These are phyloP conservation scores for Pocillopora meandrina DNA, from an alignment of 92 coral and sea anemone genomes.

Conservation along the genomic window DNA sequence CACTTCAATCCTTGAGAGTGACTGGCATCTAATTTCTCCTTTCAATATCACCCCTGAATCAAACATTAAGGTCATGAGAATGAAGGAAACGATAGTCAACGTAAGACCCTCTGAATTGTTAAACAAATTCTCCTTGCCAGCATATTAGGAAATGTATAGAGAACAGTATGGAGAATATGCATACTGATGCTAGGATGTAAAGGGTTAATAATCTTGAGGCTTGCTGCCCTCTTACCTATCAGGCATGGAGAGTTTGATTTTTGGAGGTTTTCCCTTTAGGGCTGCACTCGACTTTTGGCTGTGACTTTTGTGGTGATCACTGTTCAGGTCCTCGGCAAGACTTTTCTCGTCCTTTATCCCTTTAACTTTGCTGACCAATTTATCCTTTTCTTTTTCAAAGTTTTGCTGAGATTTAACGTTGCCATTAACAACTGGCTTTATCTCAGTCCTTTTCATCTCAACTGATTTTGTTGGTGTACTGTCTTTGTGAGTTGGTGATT, in stretches of 20 bases:
- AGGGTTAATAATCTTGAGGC: background rate
- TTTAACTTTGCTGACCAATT: conserved; percentile 1
- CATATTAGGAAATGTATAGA: too few relatives aligned
- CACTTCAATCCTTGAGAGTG: too few relatives aligned
- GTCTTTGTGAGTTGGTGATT: background rate
- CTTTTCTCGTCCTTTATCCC: conserved; percentile 14
- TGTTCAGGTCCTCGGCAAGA: background rate
- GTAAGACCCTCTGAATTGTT: too few relatives aligned
- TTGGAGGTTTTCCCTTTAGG: conserved; percentile 34
- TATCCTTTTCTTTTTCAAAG: conserved; percentile 23
- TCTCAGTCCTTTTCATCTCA: conserved; percentile 8
- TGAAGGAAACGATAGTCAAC: too few relatives aligned
- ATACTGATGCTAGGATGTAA: too few relatives aligned
- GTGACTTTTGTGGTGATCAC: background rate
- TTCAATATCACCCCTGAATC: too few relatives aligned
- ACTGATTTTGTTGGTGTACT: background rate
- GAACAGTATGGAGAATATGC: too few relatives aligned
- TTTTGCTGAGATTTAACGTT: background rate
- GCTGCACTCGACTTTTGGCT: background rate
- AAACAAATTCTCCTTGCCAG: too few relatives aligned
- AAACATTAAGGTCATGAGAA: too few relatives aligned
- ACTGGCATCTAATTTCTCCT: too few relatives aligned
- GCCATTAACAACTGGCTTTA: conserved; percentile 34
- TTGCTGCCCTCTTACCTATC: conserved; percentile 13
- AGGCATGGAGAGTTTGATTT: conserved; percentile 32